Base-by-base conservation (phyloP, 2,888 invertebrate genomes). In the Ephialtes manifestator region DNA sequence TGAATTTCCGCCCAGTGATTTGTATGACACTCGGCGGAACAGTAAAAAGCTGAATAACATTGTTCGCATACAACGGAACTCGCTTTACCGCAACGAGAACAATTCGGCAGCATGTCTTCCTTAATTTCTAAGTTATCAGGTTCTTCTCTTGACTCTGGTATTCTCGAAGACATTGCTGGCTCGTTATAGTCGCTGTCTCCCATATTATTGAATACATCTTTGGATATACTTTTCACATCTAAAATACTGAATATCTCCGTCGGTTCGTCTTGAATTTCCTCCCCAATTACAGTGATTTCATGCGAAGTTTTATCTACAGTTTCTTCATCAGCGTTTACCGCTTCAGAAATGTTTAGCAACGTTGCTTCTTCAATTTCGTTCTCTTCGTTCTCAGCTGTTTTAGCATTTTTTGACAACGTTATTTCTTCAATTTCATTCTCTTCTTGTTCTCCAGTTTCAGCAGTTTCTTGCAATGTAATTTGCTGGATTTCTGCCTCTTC, bases 1-100 rank as follows among this genome's bases (percentile, higher is more conserved):
- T 91, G 91, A 28, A 76, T 53, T 10, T 68, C 24, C 1, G 18
- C 24, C 91, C 91, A 91, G 65, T 91, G 86, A 13, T 70, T 48
- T 31, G 81, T 67, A 8, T 86, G 87, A 53, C 91, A 91, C 31
- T 72, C 51, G 71, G 83, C 48, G 0, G 89, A 89, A 53, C 91
- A 91, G 65, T 91, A 91, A 74, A 77, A 84, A 31, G 91, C 90
- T n/a, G 78, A 75, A 15, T 83, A 84, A 70, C 91, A 91, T 15
- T 46, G 46, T 8, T 78, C 83, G 60, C 91, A 91, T 18, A 74
- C 85, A 20, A 91, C 85, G 1, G 68, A 81, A 35, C 90, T 89
- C 4, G 65, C 72, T 67, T 86, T 72, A 7, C 81, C 83, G 63
- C 90, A 90, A 43, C 55, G 71, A 53, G 90, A 82, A 70, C 90